These are phyloP conservation scores for Parochlus steinenii DNA, from an alignment of 2,888 invertebrate genomes.

Conservation along the genomic window DNA sequence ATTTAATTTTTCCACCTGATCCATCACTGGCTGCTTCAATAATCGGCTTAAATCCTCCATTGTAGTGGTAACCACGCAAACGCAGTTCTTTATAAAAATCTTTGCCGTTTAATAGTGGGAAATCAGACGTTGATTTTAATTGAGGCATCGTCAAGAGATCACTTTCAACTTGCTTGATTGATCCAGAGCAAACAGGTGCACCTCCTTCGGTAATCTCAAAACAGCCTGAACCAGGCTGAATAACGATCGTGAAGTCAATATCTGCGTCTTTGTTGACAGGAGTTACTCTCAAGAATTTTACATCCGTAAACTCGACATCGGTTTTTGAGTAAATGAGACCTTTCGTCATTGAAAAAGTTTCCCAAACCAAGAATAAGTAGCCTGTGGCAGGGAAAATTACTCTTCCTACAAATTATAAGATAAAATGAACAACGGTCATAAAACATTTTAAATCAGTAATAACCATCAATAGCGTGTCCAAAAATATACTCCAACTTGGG, in stretches of 20 bases:
- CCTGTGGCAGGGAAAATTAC: constrained; percentile 48
- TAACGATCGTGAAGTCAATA: constrained; percentile 21
- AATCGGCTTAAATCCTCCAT: constrained; percentile 32
- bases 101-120: constrained; percentile 13
- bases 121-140: background rate
- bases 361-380: constrained; percentile 28
- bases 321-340: constrained; percentile 28
- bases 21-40: constrained; percentile 29
- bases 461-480: constrained; percentile 76
- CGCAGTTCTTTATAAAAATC: constrained; percentile 33
- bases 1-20: constrained; percentile 25
- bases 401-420: constrained; percentile 25
- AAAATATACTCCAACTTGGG: constrained; percentile 53
- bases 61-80: constrained; percentile 36
- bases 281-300: constrained; percentile 42
- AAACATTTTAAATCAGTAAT: constrained; percentile 16
- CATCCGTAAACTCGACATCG: constrained; percentile 20
- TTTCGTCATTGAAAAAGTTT: constrained; percentile 29
- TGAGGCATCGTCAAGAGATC: constrained; percentile 13
- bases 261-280: constrained; percentile 32
- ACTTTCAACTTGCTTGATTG: constrained; percentile 19
- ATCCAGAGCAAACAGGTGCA: constrained; percentile 26
- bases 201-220: constrained; percentile 27
- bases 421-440: background rate
- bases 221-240: constrained; percentile 24